Percentiles rank a stretch among this genome's conserved stretches.
phyloP scores from a whole-genome alignment of 2,113 vertebrate genomes.

The Siphamia tubifer region DNA sequence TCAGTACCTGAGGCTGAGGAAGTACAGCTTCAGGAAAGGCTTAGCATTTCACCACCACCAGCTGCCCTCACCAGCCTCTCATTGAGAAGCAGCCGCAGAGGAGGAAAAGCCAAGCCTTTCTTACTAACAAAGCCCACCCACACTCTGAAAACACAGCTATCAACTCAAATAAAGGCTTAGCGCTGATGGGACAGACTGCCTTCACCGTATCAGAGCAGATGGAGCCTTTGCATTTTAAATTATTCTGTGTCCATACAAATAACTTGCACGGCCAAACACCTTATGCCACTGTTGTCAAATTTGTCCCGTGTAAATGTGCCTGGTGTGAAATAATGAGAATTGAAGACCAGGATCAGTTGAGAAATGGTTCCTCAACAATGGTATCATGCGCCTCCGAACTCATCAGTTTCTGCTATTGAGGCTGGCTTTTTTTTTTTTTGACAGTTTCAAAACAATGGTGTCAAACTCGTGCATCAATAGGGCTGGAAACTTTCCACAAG shows the following conservation, averaged over 20 bases:
- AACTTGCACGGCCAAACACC: slow-evolving; percentile 2
- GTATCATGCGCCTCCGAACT: too few species aligned
- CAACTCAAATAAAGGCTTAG: slow-evolving; percentile 19
- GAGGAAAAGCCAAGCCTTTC: slow-evolving; percentile 43
- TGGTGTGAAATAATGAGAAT: too few species aligned
- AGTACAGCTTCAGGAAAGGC: slow-evolving; percentile 66
- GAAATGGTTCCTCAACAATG: too few species aligned
- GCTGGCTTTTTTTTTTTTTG: too few species aligned
- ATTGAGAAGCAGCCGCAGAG: slow-evolving; percentile 50
- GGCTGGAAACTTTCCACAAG: too few species aligned
- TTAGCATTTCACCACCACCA: slow-evolving; percentile 64
- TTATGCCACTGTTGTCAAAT: neutral
- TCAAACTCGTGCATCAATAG: too few species aligned
- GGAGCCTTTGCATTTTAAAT: neutral
- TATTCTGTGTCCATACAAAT: neutral
- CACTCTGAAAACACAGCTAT: slow-evolving; percentile 38
- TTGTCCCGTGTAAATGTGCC: too few species aligned
- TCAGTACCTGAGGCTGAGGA: slow-evolving; percentile 67
- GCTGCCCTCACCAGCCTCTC: slow-evolving; percentile 50
- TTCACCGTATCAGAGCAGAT: neutral
- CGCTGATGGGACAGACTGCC: slow-evolving; percentile 17
- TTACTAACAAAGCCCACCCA: slow-evolving; percentile 59
- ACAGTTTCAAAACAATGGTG: too few species aligned
- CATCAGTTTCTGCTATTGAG: too few species aligned
- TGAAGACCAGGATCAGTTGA: too few species aligned